A percentile compares a stretch with the other conserved stretches of the same genome.
phyloP scores from a whole-genome alignment of 35 echinoderm and acorn worm species.

The Chiridota heheva region DNA sequence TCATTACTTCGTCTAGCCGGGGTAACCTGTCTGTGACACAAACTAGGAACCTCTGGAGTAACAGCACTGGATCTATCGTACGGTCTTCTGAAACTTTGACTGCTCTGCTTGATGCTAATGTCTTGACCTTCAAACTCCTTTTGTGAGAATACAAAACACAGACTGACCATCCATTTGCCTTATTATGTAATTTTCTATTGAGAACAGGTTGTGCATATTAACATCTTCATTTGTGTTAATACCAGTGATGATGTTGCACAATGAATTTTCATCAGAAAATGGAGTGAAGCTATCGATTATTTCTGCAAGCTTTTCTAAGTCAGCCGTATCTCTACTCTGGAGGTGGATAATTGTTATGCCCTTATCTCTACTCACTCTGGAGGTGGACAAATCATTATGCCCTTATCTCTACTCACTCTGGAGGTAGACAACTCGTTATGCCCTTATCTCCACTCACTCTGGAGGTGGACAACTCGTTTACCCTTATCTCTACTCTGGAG shows the following conservation, averaged over 20 bases:
- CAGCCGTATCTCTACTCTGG: constrained; percentile 2
- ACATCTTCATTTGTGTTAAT: constrained; percentile 16
- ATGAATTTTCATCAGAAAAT: constrained; percentile 28
- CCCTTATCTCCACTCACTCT: no score
- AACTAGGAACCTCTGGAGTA: constrained; percentile 52
- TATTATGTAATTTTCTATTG: constrained; percentile 26
- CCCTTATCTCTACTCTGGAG: no score
- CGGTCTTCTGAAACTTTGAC: constrained; percentile 35
- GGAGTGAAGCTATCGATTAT: constrained; percentile 28
- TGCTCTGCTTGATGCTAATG: not conserved
- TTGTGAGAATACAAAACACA: constrained; percentile 26
- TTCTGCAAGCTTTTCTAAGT: constrained; percentile 12
- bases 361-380: no score
- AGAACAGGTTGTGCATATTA: constrained; percentile 36
- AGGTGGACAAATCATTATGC: no score
- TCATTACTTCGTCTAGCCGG: constrained; percentile 37
- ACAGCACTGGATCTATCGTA: constrained; percentile 42
- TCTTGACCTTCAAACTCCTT: constrained; percentile 27
- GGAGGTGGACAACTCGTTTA: no score
- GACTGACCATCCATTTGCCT: constrained; percentile 46
- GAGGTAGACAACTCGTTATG: no score
- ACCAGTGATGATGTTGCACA: constrained; percentile 58
- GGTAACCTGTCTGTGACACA: constrained; percentile 34
- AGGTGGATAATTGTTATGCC: no score
- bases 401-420: no score